phyloP scores from a whole-genome alignment of 2,888 invertebrate genomes.

The Synergus japonicus region DNA sequence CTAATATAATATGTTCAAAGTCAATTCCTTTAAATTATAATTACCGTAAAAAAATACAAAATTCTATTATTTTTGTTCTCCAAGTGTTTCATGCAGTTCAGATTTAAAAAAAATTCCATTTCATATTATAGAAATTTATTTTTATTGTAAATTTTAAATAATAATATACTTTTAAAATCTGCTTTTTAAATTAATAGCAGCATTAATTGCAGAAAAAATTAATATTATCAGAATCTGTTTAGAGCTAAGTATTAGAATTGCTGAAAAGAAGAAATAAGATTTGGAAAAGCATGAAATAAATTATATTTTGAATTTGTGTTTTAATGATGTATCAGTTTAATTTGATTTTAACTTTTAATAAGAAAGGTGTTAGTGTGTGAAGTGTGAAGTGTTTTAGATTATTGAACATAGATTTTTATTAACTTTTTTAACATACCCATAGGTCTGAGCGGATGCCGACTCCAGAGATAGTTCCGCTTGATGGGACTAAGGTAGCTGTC shows the following conservation, averaged over 20 bases:
- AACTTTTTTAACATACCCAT: conserved; percentile 85
- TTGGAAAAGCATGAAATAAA: background rate
- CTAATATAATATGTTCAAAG: background rate
- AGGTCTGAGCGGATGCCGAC: conserved; percentile 93
- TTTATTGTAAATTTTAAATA: background rate
- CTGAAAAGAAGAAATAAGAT: background rate
- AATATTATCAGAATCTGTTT: background rate
- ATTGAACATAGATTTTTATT: background rate
- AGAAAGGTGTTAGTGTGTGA: background rate
- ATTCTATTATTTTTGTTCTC: background rate
- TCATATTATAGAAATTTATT: background rate
- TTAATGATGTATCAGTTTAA: background rate
- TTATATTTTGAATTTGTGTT: background rate
- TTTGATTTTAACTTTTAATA: background rate
- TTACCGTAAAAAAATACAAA: background rate
- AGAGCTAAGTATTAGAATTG: conserved; percentile 9
- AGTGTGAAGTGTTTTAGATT: conserved; percentile 4
- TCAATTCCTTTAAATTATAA: background rate
- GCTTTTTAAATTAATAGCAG: conserved; percentile 9
- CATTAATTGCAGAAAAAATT: conserved; percentile 16
- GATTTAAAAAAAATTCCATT: background rate
- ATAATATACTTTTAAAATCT: conserved; percentile 14
- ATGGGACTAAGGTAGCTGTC: conserved; percentile 94
- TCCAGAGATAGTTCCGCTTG: conserved; percentile 94
- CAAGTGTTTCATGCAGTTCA: background rate